A percentile compares a stretch with the other conserved stretches of the same genome.
Conservation (phyloP, 2,797 vertebrate species). For the Danionella dracula region DNA sequence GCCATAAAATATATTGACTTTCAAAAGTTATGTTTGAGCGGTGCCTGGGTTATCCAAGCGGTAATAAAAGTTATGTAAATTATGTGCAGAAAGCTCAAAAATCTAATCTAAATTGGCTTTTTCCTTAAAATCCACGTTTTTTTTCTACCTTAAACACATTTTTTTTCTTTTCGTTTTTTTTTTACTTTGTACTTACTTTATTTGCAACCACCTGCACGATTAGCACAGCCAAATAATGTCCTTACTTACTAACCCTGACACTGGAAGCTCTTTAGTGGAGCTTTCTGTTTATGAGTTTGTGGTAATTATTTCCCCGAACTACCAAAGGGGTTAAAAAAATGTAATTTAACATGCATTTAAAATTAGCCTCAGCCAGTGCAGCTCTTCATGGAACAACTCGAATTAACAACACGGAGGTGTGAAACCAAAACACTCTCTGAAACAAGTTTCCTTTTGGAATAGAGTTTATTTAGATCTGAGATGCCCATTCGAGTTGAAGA, state of each 20-base stretch:
- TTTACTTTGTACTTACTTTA: too few species aligned
- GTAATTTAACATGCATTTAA: not conserved
- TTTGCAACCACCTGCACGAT: not conserved
- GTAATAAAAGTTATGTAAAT: too few species aligned
- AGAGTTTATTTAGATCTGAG: constrained; percentile 6
- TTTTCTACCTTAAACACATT: too few species aligned
- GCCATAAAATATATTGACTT: too few species aligned
- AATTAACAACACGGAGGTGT: not conserved
- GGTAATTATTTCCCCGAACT: constrained; percentile 12
- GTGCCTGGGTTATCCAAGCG: too few species aligned
- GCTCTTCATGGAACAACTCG: not conserved
- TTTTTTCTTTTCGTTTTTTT: too few species aligned
- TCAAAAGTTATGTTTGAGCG: too few species aligned
- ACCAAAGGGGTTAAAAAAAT: constrained; percentile 21
- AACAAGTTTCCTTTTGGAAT: not conserved
- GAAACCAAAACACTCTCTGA: not conserved
- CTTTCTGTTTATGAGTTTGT: constrained; percentile 3
- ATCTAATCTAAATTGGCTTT: too few species aligned
- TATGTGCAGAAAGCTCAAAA: too few species aligned
- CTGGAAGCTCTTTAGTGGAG: constrained; percentile 9
- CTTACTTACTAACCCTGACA: not conserved
- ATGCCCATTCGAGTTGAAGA: constrained; percentile 5
- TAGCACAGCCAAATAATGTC: not conserved
- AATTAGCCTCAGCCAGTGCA: not conserved
- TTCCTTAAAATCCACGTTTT: too few species aligned